Evolutionary conservation across 1,140 invertebrate genomes (phyloP).

Genomic region (Oryzaephilus surinamensis): DNA sequence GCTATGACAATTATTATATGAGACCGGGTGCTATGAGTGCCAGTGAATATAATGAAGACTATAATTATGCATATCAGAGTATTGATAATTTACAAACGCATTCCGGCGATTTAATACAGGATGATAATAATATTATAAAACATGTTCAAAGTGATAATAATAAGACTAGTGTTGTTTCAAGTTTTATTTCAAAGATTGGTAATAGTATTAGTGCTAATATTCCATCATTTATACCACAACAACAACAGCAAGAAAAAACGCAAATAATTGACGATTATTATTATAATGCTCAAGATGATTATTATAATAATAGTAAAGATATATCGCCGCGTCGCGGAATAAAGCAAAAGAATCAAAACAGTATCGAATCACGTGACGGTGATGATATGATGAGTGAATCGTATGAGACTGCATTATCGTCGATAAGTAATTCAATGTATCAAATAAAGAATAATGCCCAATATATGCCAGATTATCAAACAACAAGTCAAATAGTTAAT

Average conservation of each 20-base stretch:
- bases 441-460: constrained; percentile 19
- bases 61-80: constrained; percentile 58
- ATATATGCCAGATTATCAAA: constrained; percentile 19
- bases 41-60: constrained; percentile 55
- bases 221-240: too few species aligned
- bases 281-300: constrained; percentile 15
- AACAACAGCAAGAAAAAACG: constrained; percentile 7
- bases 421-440: constrained; percentile 36
- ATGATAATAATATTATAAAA: background rate
- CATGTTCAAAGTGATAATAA: constrained; percentile 26
- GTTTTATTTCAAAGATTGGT: too few species aligned
- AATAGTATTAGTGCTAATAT: constrained; percentile 12
- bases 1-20: constrained; percentile 28
- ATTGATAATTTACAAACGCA: constrained; percentile 33
- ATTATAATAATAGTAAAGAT: constrained; percentile 34
- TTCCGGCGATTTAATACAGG: constrained; percentile 2
- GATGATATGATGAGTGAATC: constrained; percentile 47
- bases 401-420: constrained; percentile 49
- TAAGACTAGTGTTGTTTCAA: constrained; percentile 31
- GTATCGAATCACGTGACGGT: constrained; percentile 45
- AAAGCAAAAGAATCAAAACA: constrained; percentile 42
- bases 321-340: background rate
- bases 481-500: constrained; percentile 4
- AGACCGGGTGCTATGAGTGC: constrained; percentile 38
- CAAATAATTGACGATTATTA: constrained; percentile 13